Conservation (phyloP, 1,140 invertebrate genomes). For the Papilio helenus region DNA sequence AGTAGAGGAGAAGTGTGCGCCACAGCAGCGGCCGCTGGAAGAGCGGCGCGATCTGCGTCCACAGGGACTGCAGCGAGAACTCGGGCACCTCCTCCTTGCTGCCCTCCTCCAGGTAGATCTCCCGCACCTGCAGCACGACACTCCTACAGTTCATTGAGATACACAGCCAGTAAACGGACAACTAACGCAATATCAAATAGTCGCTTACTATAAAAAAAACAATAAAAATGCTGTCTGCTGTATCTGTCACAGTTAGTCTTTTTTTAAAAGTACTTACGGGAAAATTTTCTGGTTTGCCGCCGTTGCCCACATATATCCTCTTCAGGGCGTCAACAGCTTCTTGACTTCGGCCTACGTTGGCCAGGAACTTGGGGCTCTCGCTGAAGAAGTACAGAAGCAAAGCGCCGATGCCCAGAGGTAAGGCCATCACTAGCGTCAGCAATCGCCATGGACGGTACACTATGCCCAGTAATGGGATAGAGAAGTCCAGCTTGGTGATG, state of each 20-base stretch:
- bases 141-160: neutral
- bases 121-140: constrained; percentile 53
- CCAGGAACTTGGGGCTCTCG: constrained; percentile 88
- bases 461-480: constrained; percentile 68
- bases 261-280: constrained; percentile 51
- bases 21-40: constrained; percentile 63
- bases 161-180: neutral
- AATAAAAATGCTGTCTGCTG: neutral
- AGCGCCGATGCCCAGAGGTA: constrained; percentile 85
- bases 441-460: constrained; percentile 86
- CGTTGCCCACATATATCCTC: constrained; percentile 82
- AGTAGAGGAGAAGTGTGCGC: constrained; percentile 66
- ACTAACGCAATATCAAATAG: neutral
- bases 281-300: constrained; percentile 67
- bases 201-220: too few relatives aligned
- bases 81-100: constrained; percentile 53
- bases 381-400: constrained; percentile 84
- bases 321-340: constrained; percentile 83
- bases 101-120: constrained; percentile 61
- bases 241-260: neutral
- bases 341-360: constrained; percentile 81
- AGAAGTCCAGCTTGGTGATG: constrained; percentile 78
- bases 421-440: constrained; percentile 85
- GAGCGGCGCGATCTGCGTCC: constrained; percentile 65
- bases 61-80: constrained; percentile 63